A percentile compares a stretch with the other conserved stretches of the same genome.
phyloP scores from a whole-genome alignment of 2,797 vertebrate genomes.

The Euthynnus affinis region DNA sequence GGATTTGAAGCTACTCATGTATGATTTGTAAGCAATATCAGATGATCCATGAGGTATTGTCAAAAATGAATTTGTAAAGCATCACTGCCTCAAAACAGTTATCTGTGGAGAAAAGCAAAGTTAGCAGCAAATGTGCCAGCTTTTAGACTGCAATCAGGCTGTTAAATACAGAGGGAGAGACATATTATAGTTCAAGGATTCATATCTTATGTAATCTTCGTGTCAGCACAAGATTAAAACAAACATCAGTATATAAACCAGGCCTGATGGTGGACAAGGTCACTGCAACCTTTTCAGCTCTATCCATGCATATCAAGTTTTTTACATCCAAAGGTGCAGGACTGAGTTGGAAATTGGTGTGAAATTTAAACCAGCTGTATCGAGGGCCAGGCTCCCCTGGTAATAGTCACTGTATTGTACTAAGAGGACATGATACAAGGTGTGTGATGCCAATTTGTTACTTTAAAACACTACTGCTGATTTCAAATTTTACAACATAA shows the following conservation, averaged over 20 bases:
- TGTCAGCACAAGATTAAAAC: conserved; percentile 36
- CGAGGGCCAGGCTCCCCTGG: conserved; percentile 5
- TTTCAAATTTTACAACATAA: conserved; percentile 7
- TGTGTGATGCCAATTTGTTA: background rate
- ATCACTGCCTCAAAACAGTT: too few species aligned
- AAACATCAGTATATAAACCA: conserved; percentile 49
- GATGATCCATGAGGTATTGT: conserved; percentile 1
- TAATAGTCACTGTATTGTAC: background rate
- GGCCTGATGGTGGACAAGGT: conserved; percentile 44
- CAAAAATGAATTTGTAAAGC: conserved; percentile 1
- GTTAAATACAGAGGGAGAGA: conserved; percentile 22
- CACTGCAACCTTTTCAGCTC: conserved; percentile 47
- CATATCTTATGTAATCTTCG: conserved; percentile 42
- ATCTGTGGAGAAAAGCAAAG: background rate
- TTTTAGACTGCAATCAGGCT: conserved; percentile 23
- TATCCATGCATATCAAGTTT: conserved; percentile 33
- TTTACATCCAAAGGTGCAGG: conserved; percentile 2
- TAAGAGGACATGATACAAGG: conserved; percentile 15
- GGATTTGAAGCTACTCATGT: background rate
- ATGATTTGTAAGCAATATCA: conserved; percentile 5
- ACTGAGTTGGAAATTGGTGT: conserved; percentile 18
- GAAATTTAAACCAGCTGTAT: conserved; percentile 40
- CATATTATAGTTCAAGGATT: conserved; percentile 26
- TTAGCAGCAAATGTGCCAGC: background rate
- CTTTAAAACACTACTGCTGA: background rate